A percentile compares a stretch with the other conserved stretches of the same genome.
Conservation (phyloP, 2,888 invertebrate genomes). For the Diarsia dahlii region DNA sequence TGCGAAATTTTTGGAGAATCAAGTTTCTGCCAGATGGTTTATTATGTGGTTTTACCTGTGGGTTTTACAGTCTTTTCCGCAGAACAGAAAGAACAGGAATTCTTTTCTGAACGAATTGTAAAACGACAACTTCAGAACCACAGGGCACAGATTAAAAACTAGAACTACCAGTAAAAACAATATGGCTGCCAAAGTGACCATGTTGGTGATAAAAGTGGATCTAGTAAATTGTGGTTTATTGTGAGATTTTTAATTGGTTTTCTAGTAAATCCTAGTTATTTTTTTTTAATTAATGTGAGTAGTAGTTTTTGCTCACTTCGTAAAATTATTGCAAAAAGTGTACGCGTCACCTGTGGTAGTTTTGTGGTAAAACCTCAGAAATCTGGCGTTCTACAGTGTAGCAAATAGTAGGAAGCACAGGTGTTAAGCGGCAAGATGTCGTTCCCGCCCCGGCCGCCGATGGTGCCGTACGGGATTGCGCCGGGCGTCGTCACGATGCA, state of each 20-base stretch:
- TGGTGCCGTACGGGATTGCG: conserved; percentile 94
- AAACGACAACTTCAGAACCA: conserved; percentile 39
- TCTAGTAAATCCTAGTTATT: conserved; percentile 39
- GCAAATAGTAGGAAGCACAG: conserved; percentile 39
- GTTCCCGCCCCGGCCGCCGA: conserved; percentile 96
- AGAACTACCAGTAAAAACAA: conserved; percentile 47
- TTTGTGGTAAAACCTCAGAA: conserved; percentile 56
- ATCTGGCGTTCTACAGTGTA: conserved; percentile 52
- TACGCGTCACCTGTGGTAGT: conserved; percentile 71
- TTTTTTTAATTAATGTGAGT: conserved; percentile 37
- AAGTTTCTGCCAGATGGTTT: too few relatives aligned
- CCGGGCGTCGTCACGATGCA: conserved; percentile 94
- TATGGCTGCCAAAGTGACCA: conserved; percentile 65
- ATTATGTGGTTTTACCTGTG: too few relatives aligned
- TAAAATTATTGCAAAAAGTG: conserved; percentile 56
- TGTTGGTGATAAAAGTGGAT: conserved; percentile 61
- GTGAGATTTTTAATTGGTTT: conserved; percentile 46
- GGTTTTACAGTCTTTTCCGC: too few relatives aligned
- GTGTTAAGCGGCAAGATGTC: conserved; percentile 92
- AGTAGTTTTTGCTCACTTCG: conserved; percentile 22
- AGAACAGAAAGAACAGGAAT: too few relatives aligned
- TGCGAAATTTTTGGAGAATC: too few relatives aligned
- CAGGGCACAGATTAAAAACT: too few relatives aligned
- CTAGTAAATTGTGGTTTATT: conserved; percentile 43
- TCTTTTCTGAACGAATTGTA: conserved; percentile 44